Evolutionary conservation across 2,113 vertebrate genomes (phyloP).

Genomic region (Phodopus roborovskii): DNA sequence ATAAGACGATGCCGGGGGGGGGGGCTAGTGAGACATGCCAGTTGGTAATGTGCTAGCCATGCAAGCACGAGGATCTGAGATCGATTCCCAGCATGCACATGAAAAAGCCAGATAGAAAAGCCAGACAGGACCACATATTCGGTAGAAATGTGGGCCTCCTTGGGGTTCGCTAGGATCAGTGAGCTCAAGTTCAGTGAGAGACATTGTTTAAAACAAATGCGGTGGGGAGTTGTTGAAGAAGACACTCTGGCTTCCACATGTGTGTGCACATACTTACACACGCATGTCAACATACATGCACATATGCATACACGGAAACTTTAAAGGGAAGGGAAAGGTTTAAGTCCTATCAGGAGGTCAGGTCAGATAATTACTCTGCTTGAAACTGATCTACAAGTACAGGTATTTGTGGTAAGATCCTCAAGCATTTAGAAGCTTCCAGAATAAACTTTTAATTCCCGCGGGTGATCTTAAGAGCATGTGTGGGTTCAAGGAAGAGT

Average conservation of each 20-base stretch:
- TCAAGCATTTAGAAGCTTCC: background rate
- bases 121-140: background rate
- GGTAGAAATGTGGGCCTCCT: background rate
- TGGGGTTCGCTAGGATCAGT: background rate
- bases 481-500: conserved; percentile 32
- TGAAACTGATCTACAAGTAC: background rate
- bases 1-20: background rate
- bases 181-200: background rate
- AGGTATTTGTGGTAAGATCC: background rate
- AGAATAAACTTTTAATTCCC: conserved; percentile 47
- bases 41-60: background rate
- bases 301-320: background rate
- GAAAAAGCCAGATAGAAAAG: too few species aligned
- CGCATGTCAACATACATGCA: background rate
- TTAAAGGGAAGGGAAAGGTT: background rate
- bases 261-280: background rate
- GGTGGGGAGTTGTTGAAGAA: background rate
- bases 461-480: background rate
- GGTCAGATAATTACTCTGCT: conserved; percentile 29
- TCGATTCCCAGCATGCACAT: background rate
- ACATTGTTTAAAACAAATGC: background rate
- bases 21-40: rapidly evolving
- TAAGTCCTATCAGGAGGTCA: background rate
- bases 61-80: background rate
- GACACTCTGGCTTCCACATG: background rate